Percentiles rank a stretch among this genome's conserved stretches.
Evolutionary conservation across 2,888 invertebrate species (phyloP).

Genomic region (Oxycera nigricornis): DNA sequence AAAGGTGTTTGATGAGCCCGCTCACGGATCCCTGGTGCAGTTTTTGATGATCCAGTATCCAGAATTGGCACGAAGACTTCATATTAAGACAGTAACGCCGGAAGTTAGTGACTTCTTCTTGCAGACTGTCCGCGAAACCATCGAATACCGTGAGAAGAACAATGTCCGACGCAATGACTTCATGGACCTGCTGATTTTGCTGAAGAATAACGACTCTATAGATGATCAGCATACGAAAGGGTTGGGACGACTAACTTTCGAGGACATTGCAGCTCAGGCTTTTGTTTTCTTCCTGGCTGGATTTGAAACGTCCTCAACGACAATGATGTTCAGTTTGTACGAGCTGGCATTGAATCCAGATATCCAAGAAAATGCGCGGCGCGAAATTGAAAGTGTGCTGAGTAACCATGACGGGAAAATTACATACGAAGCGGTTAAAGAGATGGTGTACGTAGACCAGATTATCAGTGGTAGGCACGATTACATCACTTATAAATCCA

Average conservation of each 20-base stretch:
- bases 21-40: neutral
- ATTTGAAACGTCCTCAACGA: conserved; percentile 55
- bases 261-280: conserved; percentile 13
- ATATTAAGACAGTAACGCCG: conserved; percentile 49
- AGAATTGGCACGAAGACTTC: neutral
- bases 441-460: conserved; percentile 64
- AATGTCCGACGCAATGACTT: conserved; percentile 63
- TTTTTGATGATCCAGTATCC: neutral
- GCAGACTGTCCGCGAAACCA: conserved; percentile 56
- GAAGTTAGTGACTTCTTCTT: conserved; percentile 55
- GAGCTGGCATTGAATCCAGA: neutral
- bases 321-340: conserved; percentile 45
- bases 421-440: conserved; percentile 62
- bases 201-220: conserved; percentile 51
- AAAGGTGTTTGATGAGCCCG: neutral
- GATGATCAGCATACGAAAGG: neutral
- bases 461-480: conserved; percentile 64
- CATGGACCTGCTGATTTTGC: conserved; percentile 64
- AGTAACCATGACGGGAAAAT: neutral
- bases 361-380: conserved; percentile 43
- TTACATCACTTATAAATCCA: too few species aligned
- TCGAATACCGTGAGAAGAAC: conserved; percentile 58
- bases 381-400: conserved; percentile 51
- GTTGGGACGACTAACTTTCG: neutral
- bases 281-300: conserved; percentile 48